Evolutionary conservation across 2,888 invertebrate genomes (phyloP), one percentile per base, ranked within the genome.

Genomic region (Apotomis betuletana): DNA sequence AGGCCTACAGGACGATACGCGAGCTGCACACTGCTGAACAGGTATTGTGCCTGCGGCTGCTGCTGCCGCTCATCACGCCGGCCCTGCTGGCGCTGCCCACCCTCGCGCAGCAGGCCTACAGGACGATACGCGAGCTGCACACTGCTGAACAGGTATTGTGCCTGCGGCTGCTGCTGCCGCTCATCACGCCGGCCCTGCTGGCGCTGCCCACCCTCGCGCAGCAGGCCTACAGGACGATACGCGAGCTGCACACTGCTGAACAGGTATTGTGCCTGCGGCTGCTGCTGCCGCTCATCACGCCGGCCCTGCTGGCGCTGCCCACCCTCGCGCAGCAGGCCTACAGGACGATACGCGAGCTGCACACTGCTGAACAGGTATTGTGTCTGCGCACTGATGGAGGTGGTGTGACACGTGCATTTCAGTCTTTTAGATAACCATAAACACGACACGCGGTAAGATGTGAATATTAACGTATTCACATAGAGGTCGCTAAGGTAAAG

Each of bases 1-100:
- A 87, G 75, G 90, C 91, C 0, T 94, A 93, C 76, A 76, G 90
- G 8, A 90, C 92, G 88, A 80, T 94, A 36, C 75, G 90, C 1
- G 90, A 91, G 76, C 74, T 93, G 8, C 92, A 93, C 62, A 79
- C 83, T 0, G 82, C 88, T 4, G 89, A 89, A 13, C 90, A 91
- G 88, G 92, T 90, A 60, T 60, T 75, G 41, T 41, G 2, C 0
- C 81, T 94, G 74, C 82, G 91, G 0, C 77, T 90, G 54, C 80
- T 93, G 74, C 83, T 93, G 77, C 86, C 86, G 67, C 79, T 84
- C 44, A 74, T 84, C 49, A 81, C 86, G 44, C 80, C 84, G 13
- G 44, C 88, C 87, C 3, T 86, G 87, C 68, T 74, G 55, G 84
- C 90, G 12, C 75, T 91, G 81, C 92, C 92, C 4, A 54, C 86